Base-by-base conservation (phyloP, 2,888 invertebrate genomes). In the Mesorhabditis belari region DNA sequence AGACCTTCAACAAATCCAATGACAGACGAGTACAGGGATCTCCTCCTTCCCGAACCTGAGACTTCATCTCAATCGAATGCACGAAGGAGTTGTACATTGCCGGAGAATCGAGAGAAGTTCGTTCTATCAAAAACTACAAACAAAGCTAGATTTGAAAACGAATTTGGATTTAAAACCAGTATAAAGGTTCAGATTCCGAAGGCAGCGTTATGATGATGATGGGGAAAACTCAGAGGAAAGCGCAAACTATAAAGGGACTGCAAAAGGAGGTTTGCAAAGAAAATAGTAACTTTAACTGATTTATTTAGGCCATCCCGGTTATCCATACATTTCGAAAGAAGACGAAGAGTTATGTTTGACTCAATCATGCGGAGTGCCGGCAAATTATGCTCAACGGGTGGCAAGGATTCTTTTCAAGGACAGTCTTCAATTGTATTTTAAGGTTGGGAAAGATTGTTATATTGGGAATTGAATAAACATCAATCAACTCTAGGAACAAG, bases 321-420 rank as follows among this genome's bases (percentile, higher is more conserved):
- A 73, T 57, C 70, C 71, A n/a, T 73, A 66, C 56, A 60, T 73
- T 23, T 28, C 57, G 3, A 35, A 49, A 9, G 66, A 67, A 23
- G 64, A 65, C 44, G 73, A 73, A 54, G 67, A 70, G 53, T 58
- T 64, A 21, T 68, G 68, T 50, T 60, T 66, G 49, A 58, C 62
- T 6, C 50, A 62, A 21, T 57, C 61, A 1, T 61, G 63, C 26
- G 66, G 65, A n/a, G 62, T 60, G 28, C 63, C 70, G 4, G 67
- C 73, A 6, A 63, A 61, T n/a, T 73, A 70, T 50, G 70, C 73
- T 12, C 70, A 70, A n/a, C 56, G 65, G n/a, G 52, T 73, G n/a
- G 66, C 65, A 17, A 64, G 66, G 44, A 29, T 66, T 25, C 60
- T 73, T 12, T 73, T 73, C 59, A 63, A 62, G 6, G 69, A 71